Base-by-base conservation (phyloP, 2,797 vertebrate genomes). In the Labroides dimidiatus region DNA sequence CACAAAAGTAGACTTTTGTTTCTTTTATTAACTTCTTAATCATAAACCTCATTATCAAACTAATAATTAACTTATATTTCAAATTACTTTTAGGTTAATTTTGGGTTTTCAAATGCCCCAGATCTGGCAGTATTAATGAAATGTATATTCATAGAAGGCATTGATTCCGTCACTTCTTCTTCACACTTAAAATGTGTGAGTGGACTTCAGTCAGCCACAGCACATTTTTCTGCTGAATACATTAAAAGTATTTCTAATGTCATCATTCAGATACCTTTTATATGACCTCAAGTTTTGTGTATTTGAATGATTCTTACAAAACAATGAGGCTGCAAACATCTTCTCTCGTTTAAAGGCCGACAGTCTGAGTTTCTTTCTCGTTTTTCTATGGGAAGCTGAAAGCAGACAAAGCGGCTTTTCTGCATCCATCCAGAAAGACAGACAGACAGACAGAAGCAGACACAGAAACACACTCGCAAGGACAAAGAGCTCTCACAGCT, bases 1-100 rank as follows among this genome's bases (percentile, higher is more conserved):
- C 50, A 72, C 79, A 64, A 67, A 80, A 86, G 78, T 71, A 1
- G 44, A 80, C 77, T 84, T 90, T 87, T 84, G 74, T 91, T 92
- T 85, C 84, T 89, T 91, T 90, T 90, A 90, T 92, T 91, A 93
- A 90, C 90, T 92, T 89, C 87, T 92, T 92, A 93, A 94, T 92
- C 90, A 92, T 90, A 58, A 90, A 91, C 85, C 90, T 93, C 89
- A 93, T 92, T 92, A 93, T 82, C 82, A 92, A 92, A 87, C 74
- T 85, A 89, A 91, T 93, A 94, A 93, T 93, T 92, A 93, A 92
- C 85, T 88, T 90, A 73, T 77, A 85, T 86, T 89, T 87, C 74
- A 91, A 86, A 91, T 91, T 91, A 89, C 82, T 92, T 92, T 91
- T 84, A 65, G 86, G 80, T 85, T 90, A 84, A 90, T 92, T 91